A percentile compares a stretch with the other conserved stretches of the same genome.
Evolutionary conservation across 2,797 vertebrate species (phyloP).

Genomic region (Nyctibius grandis): DNA sequence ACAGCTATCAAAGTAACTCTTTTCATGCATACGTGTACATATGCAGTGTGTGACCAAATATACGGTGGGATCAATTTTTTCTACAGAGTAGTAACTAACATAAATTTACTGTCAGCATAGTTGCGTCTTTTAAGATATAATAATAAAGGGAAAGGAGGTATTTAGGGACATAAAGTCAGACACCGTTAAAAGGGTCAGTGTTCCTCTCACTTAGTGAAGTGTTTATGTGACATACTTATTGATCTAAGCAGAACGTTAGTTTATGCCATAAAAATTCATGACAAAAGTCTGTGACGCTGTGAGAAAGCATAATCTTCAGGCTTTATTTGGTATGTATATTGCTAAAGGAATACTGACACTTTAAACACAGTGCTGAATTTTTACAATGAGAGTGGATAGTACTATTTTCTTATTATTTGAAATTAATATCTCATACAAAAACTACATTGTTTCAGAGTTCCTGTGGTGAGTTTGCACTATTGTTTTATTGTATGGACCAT

Average conservation of each 20-base stretch:
- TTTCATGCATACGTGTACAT: conserved; percentile 75
- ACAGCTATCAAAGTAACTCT: conserved; percentile 61
- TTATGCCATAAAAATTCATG: conserved; percentile 48
- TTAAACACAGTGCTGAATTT: conserved; percentile 61
- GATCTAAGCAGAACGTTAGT: conserved; percentile 61
- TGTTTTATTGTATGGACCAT: conserved; percentile 68
- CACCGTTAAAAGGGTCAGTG: conserved; percentile 67
- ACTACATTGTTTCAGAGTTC: conserved; percentile 70
- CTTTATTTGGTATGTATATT: conserved; percentile 41
- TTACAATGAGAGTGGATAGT: conserved; percentile 68
- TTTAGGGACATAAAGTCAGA: conserved; percentile 60
- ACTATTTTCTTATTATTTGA: conserved; percentile 79
- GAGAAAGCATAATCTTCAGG: conserved; percentile 49
- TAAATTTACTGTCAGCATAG: conserved; percentile 61
- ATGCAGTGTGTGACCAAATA: conserved; percentile 88
- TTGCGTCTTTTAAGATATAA: conserved; percentile 68
- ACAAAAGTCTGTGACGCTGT: conserved; percentile 50
- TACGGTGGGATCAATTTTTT: conserved; percentile 68
- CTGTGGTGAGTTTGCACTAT: conserved; percentile 80
- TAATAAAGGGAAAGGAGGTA: conserved; percentile 51
- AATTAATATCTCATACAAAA: conserved; percentile 68
- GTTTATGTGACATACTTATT: conserved; percentile 52
- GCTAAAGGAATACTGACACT: conserved; percentile 69
- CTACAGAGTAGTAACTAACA: conserved; percentile 70
- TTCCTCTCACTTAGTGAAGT: conserved; percentile 64